Percentiles rank a stretch among this genome's conserved stretches.
These are phyloP conservation scores for Polydrusus pterygomalis DNA, from an alignment of 2,888 invertebrate species.

Conservation along the genomic window DNA sequence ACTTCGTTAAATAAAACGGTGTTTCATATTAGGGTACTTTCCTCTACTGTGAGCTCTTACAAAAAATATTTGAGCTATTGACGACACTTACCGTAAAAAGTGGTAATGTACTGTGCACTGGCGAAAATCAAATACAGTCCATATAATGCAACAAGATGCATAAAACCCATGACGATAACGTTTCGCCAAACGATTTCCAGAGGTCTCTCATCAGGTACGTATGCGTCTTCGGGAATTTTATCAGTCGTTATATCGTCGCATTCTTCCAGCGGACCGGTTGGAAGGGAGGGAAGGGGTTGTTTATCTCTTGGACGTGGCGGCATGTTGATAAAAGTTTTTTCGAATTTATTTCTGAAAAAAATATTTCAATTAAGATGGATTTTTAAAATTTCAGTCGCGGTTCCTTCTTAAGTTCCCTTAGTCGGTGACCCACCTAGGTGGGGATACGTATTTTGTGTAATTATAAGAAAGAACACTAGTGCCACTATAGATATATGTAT, in stretches of 20 bases:
- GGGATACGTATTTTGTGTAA: too few species aligned
- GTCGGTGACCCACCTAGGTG: too few species aligned
- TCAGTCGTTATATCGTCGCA: constrained; percentile 76
- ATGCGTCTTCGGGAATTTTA: constrained; percentile 59
- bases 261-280: constrained; percentile 79
- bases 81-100: constrained; percentile 81
- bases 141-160: constrained; percentile 85
- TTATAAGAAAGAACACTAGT: too few species aligned
- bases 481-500: too few species aligned
- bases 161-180: constrained; percentile 82
- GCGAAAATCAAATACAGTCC: constrained; percentile 83
- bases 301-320: constrained; percentile 52
- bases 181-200: constrained; percentile 87
- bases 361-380: neutral
- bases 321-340: constrained; percentile 30
- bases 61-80: neutral
- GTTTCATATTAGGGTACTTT: too few species aligned
- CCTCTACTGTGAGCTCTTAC: neutral
- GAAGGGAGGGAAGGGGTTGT: constrained; percentile 59
- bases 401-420: too few species aligned
- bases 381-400: too few species aligned
- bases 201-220: constrained; percentile 74
- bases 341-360: constrained; percentile 10
- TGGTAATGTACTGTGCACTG: constrained; percentile 83
- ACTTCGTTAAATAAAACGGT: too few species aligned